Evolutionary conservation across 2,113 vertebrate genomes (phyloP), one percentile per base, ranked within the genome.

Genomic region (Sitta europaea): DNA sequence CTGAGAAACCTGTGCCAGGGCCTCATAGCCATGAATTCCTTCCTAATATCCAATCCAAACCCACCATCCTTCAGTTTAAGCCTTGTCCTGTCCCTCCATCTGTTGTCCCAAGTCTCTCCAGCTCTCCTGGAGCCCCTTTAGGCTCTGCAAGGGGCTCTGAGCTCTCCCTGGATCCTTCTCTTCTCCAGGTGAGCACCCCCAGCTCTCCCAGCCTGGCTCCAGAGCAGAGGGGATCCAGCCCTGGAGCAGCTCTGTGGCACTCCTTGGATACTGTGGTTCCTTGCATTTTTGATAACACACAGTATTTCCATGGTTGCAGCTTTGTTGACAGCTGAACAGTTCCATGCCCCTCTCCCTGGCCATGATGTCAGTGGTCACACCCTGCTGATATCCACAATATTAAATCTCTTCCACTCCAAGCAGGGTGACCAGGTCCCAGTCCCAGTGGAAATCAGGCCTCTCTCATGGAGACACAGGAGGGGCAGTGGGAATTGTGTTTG

Each of bases 11-110:
- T 72, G 6, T 33, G 17, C 58, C 50, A 72, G 31, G 31, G 12
- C 19, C 17, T 73, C 43, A 9, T 4, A 43, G 43, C 0, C 0
- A 50, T 0, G 0, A 33, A 80, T 50, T 79, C 0, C 14, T 55
- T 65, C 18, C 17, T 0, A 33, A 36, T 23, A 1, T 33, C 50
- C 3, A 1, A 42, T 55, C 29, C 6, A 10, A 4, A 3, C 12
- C 29, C 5, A 2, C 13, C 1, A 11, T n/a, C 48, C 10, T 8
- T 8, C n/a, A 35, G 10, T 15, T 4, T 3, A 29, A 28, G 15
- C 1, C 25, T 1, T 42, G 25, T 57, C 15, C 51, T 73, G 43
- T 51, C 43, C 5, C 33, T 73, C 59, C 43, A 36, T 6, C 0
- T 10, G 36, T 33, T 33, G 27, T 51, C 58, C 66, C 31, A 0